A percentile compares a stretch with the other conserved stretches of the same genome.
Evolutionary conservation across 2,797 vertebrate genomes (phyloP).

Genomic region (Silurus lanzhouensis): DNA sequence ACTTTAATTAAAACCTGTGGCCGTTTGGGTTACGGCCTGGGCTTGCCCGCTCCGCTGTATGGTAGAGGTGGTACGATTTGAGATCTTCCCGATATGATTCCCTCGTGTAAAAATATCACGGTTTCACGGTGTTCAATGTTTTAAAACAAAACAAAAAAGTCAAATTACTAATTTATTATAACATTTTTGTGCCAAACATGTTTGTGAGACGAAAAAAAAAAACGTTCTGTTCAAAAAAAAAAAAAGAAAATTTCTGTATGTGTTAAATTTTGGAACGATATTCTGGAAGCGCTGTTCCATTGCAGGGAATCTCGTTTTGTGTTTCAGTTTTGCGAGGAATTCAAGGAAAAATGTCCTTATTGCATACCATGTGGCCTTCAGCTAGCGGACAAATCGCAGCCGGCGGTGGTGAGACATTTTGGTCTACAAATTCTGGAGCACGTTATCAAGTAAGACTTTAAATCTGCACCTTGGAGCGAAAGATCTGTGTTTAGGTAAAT

Average conservation of each 20-base stretch:
- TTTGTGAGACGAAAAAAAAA: neutral
- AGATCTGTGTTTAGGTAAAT: neutral
- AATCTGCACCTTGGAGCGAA: neutral
- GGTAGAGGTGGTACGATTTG: neutral
- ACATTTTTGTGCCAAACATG: neutral
- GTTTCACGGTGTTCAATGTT: neutral
- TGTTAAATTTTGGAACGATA: no score
- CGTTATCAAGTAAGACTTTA: constrained; percentile 88
- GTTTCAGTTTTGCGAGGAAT: constrained; percentile 93
- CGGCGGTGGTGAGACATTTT: constrained; percentile 91
- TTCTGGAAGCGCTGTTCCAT: no score
- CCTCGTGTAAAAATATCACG: neutral
- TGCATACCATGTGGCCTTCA: constrained; percentile 92
- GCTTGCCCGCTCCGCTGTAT: neutral
- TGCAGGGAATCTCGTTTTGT: neutral
- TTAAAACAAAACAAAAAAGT: neutral
- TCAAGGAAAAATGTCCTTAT: constrained; percentile 91
- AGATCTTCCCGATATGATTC: neutral
- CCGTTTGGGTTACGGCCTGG: neutral
- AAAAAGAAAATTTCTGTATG: no score
- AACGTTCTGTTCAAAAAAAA: neutral
- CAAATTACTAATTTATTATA: neutral
- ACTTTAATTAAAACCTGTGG: neutral
- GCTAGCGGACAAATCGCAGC: constrained; percentile 88
- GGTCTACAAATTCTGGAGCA: constrained; percentile 97